Evolutionary conservation across 2,888 invertebrate species (phyloP), one percentile per base, ranked within the genome.

Genomic region (Dusona sp.): DNA sequence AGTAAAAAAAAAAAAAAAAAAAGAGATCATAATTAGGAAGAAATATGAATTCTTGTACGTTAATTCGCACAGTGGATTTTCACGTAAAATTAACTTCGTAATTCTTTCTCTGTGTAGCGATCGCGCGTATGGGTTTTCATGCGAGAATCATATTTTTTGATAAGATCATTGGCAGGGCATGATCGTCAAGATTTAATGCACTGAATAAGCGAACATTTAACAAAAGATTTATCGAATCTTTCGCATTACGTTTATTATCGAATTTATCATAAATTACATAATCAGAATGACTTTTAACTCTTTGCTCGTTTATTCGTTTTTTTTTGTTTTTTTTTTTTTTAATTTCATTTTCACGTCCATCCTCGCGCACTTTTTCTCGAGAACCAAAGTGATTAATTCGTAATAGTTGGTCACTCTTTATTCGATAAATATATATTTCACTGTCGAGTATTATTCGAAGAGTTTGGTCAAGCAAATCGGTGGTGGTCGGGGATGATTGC

Each of bases 371-470:
- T n/a, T 48, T 48, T n/a, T 3, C 48, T 19, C 48, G 48, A 19
- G 48, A 19, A 19, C 19, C 48, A 4, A 48, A 48, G 6, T 48
- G 48, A 48, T 42, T 11, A 42, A 11, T 48, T 48, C 48, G 11
- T 42, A 0, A 6, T 16, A 7, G 19, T n/a, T 19, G 16, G 11
- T 11, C 42, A 42, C 11, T 42, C 2, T 16, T 45, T 3, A 9
- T 16, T 45, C 16, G 45, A 16, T 16, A 16, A 16, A 45, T 16
- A 45, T 2, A 19, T 16, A 36, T 36, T n/a, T 8, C 89, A 89
- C 70, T 90, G 89, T 82, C 93, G 93, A 42, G 13, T 51, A n/a
- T 22, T n/a, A 67, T 33, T 13, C 16, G 54, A 79, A 29, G 65
- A 75, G 36, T 80, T 77, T 80, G 9, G 61, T 67, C 13, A 86